Base-by-base conservation (phyloP, 2,888 invertebrate species). In the Drosophila kokeensis region DNA sequence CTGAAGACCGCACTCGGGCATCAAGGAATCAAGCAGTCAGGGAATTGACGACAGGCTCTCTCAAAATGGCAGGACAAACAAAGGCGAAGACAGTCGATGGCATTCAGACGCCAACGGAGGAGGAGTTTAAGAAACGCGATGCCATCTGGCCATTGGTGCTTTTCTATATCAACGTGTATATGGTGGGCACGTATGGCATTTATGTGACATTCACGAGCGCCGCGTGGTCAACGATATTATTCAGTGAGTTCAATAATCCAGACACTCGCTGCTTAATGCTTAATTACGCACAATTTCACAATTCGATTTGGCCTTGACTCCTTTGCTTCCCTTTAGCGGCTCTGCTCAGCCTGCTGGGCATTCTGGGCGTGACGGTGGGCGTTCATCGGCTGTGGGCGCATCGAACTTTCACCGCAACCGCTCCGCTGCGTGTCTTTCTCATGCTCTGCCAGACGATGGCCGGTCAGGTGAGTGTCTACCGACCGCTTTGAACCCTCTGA, bases 321-420 rank as follows among this genome's bases (percentile, higher is more conserved):
- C 30, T 11, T 40, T 60, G 29, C 34, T 32, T 21, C 10, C 30
- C 45, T 10, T 45, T 7, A 53, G 98, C 96, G 74, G 40, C 95
- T 0, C 69, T 95, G 0, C 92, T 97, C 64, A 95, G 95, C 61
- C 91, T 95, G 2, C 87, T 96, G 29, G 96, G 96, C 6, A 94
- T 95, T 7, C 91, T 98, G 78, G 98, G 98, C 3, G 95, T 97
- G 32, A 98, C 98, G 0, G 96, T 97, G 2, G 99, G 99, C 0
- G 97, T 98, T 0, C 99, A 99, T 92, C 94, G 99, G 77, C 94
- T 99, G 40, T 99, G 99, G 99, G 96, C 98, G 0, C 99, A 99
- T 92, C 94, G 94, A 57, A 94, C 97, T 0, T 99, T 97, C 92
- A 95, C 95, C 87, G 99, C 98, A 0, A 95, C 94, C 68, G 94